Evolutionary conservation across 1,140 invertebrate genomes (phyloP), one percentile per base, ranked within the genome.

Genomic region (Drosophila azteca): DNA sequence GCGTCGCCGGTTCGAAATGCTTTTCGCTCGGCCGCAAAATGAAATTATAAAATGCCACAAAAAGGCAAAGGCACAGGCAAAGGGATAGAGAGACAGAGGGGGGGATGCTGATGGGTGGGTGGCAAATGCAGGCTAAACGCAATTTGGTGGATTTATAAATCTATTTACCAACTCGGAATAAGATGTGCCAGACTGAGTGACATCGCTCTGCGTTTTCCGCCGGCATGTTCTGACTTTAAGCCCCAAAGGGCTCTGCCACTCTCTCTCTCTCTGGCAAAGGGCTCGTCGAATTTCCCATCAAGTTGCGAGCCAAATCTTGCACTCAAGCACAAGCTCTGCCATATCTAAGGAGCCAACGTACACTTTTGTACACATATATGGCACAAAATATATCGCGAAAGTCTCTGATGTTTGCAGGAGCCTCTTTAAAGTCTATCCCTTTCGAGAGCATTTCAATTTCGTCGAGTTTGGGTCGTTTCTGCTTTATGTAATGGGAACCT

Each of bases 81-180:
- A n/a, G 26, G 7, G 29, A 17, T 15, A 24, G 8, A 8, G 8
- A 17, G 22, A 20, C 0, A 26, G 4, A 5, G 24, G 4, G 24
- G 24, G 52, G 31, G 43, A 6, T 31, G 29, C 5, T 20, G 17
- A 1, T 20, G 17, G 6, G 17, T 20, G 17, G 6, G 29, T 6
- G 31, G 9, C 9, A 9, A 35, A 2, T 35, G 31, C 31, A 35
- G 29, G 35, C 43, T 54, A 63, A 69, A 74, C 59, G 71, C 74
- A 64, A 64, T 65, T 71, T 55, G 26, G 62, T 50, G 63, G 68
- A 78, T 78, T 78, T 78, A 60, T 74, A 79, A 64, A 60, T 69
- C 50, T 52, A 68, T 78, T 78, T 68, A 73, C 26, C 55, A 35
- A 35, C 9, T 35, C 29, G 58, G 53, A 74, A 64, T 51, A 70